Evolutionary conservation across 2,797 vertebrate genomes (phyloP), one percentile per base, ranked within the genome.

Genomic region (Gobionotothen gibberifrons): DNA sequence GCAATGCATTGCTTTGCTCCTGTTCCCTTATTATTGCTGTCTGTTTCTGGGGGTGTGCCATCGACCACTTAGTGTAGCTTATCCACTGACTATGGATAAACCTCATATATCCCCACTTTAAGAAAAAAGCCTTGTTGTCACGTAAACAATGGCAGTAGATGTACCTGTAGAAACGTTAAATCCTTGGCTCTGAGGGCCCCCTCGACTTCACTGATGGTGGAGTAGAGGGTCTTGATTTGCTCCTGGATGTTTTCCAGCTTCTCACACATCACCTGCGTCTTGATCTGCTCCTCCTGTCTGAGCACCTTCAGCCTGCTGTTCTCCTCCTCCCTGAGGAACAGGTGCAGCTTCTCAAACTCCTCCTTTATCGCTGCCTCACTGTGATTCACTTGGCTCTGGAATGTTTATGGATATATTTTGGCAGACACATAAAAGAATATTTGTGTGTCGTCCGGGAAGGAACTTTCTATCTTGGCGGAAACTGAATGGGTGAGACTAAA

Each of bases 321-420:
- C 73, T 94, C 92, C 59, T 95, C 90, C 3, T 89, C 81, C 54
- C 22, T 19, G n/a, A 94, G 89, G 47, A 94, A 89, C 57, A 2
- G 42, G 42, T 88, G 89, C 5, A 94, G 65, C 57, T 79, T 92
- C 72, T 87, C 61, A 81, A 93, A 94, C 66, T 92, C 93, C 55
- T 86, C 81, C 42, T 83, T 92, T 1, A 94, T 91, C 0, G 43
- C 48, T 9, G 26, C 55, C 75, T 93, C 85, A 13, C 32, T 81
- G 29, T 93, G 16, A 43, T 9, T 0, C 1, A 76, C 79, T 64
- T 94, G 93, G 4, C 17, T 88, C 94, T 94, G 82, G n/a, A 69
- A 77, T 43, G 54, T 67, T 16, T 7, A 49, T 26, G 8, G 21
- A 63, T 32, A 5, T 54, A 68, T 69, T 71, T 57, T 12, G 15